Base-by-base conservation (phyloP, 35 echinoderm and acorn worm species). In the Chiridota heheva region DNA sequence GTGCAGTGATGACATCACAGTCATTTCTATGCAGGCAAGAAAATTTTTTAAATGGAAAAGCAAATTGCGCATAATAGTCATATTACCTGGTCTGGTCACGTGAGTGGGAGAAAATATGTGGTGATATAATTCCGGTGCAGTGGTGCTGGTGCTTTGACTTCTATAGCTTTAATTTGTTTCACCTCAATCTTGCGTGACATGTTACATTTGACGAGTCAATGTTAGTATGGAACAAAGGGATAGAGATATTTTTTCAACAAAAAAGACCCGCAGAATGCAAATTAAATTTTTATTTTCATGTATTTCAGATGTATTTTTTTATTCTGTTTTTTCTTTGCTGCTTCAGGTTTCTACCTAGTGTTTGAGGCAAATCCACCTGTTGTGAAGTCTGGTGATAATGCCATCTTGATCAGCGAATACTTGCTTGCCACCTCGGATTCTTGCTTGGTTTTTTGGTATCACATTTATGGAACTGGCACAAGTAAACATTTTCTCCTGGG, bases 381-480 rank as follows among this genome's bases (percentile, higher is more conserved):
- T 15, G 46, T 78, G 36, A 37, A 30, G 28, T 18, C n/a, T 3
- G 86, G 86, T 25, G 91, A 95, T 33, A 84, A 56, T 35, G 91
- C 91, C 15, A 69, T 82, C 5, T 36, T 95, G 16, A 69, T 80
- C 44, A 89, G 91, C 35, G 78, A 84, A 55, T 60, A 77, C 31
- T 49, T 72, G 29, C 30, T 40, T 0, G 78, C 91, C 26, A 36
- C 78, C 0, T 17, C 38, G 2, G 16, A 70, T 13, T 83, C 38
- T 26, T 96, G 92, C 48, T 80, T 88, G 17, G 83, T 37, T 24
- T 73, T 88, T 57, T 93, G 90, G 90, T 93, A 93, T 30, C 90
- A 93, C 40, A 88, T 93, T 84, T 87, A 81, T 70, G 90, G 90
- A 35, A 60, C 73, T 78, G 76, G 90, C 87, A 64, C n/a, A n/a